Conservation (phyloP, 2,113 vertebrate species). For the Amblyopsis rosae region DNA sequence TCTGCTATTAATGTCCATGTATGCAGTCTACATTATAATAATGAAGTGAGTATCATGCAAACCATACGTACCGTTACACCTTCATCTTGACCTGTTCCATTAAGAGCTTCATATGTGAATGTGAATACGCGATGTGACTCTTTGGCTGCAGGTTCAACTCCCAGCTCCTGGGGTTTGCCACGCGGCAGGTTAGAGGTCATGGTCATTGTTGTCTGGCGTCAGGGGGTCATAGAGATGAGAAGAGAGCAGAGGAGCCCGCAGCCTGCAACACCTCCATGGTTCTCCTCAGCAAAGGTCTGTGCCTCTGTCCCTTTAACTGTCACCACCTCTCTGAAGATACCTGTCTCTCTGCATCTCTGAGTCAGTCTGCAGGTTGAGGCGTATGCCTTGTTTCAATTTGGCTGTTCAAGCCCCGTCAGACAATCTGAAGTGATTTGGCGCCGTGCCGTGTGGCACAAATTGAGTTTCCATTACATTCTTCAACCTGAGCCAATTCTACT, state of each 20-base stretch:
- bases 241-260: conserved; percentile 59
- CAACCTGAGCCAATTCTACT: too few species aligned
- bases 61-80: background rate
- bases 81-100: background rate
- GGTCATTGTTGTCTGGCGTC: conserved; percentile 48
- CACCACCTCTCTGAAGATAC: conserved; percentile 10
- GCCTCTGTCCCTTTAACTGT: conserved; percentile 8
- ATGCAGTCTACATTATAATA: conserved; percentile 79
- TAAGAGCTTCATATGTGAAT: too few species aligned
- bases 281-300: conserved; percentile 75
- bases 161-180: conserved; percentile 64
- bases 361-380: too few species aligned
- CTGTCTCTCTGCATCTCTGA: conserved; percentile 1
- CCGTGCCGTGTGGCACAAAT: too few species aligned
- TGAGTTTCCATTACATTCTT: too few species aligned
- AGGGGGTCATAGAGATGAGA: conserved; percentile 53
- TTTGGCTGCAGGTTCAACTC: conserved; percentile 73
- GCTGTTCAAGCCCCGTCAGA: too few species aligned
- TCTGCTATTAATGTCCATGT: conserved; percentile 77
- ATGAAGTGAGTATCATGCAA: conserved; percentile 75
- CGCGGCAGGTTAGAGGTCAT: conserved; percentile 27
- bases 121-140: background rate
- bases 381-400: too few species aligned
- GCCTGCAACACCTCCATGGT: conserved; percentile 75
- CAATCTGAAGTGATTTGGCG: too few species aligned